Percentiles rank a stretch among this genome's conserved stretches.
Evolutionary conservation across 2,888 invertebrate genomes (phyloP).

Genomic region (Tenodera sinensis): DNA sequence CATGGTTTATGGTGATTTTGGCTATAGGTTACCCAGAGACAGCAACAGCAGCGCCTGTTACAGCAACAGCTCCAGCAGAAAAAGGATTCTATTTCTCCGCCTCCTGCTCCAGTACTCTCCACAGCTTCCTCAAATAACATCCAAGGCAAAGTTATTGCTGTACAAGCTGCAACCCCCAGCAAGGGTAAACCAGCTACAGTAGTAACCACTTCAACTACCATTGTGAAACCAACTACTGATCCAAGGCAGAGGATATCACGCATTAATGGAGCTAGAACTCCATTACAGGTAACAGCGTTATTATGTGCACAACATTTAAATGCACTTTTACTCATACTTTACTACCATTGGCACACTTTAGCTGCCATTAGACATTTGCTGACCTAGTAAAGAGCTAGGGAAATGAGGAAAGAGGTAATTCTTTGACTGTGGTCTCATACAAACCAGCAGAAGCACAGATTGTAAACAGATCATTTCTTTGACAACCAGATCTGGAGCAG

Average conservation of each 20-base stretch:
- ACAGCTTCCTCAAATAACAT: background rate
- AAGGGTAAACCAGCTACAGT: background rate
- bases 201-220: background rate
- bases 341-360: no score
- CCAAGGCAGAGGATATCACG: slow-evolving; percentile 24
- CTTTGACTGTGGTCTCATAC: no score
- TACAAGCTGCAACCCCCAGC: background rate
- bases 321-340: no score
- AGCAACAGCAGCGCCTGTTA: slow-evolving; percentile 58
- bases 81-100: slow-evolving; percentile 34
- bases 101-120: slow-evolving; percentile 38
- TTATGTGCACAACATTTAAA: no score
- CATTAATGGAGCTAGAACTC: slow-evolving; percentile 31
- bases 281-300: slow-evolving; percentile 1
- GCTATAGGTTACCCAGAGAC: slow-evolving; percentile 62
- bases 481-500: no score
- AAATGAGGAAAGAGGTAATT: no score
- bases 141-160: slow-evolving; percentile 4
- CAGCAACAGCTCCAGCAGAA: slow-evolving; percentile 46
- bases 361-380: no score
- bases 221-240: background rate
- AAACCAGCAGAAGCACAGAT: no score
- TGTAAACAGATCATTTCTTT: no score
- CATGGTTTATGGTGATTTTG: background rate
- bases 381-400: no score